Conservation (phyloP, 1,140 invertebrate genomes). For the Magallana angulata region DNA sequence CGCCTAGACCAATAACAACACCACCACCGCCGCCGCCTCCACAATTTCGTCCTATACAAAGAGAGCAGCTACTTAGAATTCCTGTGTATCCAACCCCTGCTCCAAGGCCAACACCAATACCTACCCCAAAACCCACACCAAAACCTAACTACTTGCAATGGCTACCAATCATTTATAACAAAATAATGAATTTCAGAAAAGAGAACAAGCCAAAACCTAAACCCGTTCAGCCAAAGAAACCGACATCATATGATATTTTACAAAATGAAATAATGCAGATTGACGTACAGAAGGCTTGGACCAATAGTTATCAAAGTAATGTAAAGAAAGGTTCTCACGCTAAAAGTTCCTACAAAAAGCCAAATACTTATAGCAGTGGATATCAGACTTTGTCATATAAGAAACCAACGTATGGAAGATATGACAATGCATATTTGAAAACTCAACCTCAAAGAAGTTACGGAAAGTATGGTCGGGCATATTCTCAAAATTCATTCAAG, state of each 20-base stretch:
- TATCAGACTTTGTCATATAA: background rate
- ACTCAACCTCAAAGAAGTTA: too few species aligned
- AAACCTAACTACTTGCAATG: too few species aligned
- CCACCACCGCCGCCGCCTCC: background rate
- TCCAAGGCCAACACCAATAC: background rate
- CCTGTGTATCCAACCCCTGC: background rate
- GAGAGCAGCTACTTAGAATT: background rate
- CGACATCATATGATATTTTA: background rate
- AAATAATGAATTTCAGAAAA: background rate
- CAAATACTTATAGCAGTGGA: background rate
- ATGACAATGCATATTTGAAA: too few species aligned
- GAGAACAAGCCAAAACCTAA: background rate
- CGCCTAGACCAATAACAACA: too few species aligned
- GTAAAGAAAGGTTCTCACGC: background rate
- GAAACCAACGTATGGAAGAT: background rate
- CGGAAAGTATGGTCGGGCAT: too few species aligned
- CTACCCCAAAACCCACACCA: too few species aligned
- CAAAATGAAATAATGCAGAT: conserved; percentile 11
- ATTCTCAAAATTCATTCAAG: background rate
- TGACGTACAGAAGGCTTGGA: background rate
- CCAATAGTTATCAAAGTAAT: background rate
- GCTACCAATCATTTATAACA: too few species aligned
- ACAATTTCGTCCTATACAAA: background rate
- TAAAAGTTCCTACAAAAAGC: background rate
- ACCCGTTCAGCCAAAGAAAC: background rate